Conservation (phyloP, 2,888 invertebrate species). For the Gandaritis pyraliata region DNA sequence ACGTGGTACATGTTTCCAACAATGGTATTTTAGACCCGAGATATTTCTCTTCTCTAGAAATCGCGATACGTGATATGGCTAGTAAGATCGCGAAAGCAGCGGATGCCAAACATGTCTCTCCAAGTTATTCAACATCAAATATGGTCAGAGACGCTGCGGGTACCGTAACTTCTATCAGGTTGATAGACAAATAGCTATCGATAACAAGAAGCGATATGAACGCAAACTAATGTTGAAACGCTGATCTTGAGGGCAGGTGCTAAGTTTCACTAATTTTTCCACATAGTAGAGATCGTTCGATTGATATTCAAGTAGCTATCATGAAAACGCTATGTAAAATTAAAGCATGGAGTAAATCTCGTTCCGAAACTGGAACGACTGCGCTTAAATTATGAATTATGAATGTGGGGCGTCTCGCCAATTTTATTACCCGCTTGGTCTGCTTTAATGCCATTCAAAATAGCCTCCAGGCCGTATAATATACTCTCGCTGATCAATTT, state of each 20-base stretch:
- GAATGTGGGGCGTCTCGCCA: conserved; percentile 54
- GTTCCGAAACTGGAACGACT: conserved; percentile 46
- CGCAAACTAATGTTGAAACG: conserved; percentile 7
- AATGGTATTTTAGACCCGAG: conserved; percentile 60
- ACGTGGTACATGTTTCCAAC: conserved; percentile 49
- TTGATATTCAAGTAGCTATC: background rate
- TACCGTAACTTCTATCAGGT: conserved; percentile 44
- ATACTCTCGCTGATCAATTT: conserved; percentile 27
- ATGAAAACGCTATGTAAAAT: conserved; percentile 16
- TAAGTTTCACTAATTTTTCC: conserved; percentile 5
- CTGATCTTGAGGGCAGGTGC: conserved; percentile 4
- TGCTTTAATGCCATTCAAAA: conserved; percentile 50
- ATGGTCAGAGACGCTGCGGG: conserved; percentile 60
- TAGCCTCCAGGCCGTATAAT: conserved; percentile 42
- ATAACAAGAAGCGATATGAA: conserved; percentile 22
- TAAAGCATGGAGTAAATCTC: conserved; percentile 41
- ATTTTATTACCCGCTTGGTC: conserved; percentile 49
- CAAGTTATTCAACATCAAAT: conserved; percentile 55
- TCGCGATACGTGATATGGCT: conserved; percentile 63
- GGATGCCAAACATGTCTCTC: conserved; percentile 58
- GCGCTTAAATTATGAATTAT: conserved; percentile 57
- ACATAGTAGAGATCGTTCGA: conserved; percentile 4
- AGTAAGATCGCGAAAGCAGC: conserved; percentile 55
- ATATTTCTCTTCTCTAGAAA: conserved; percentile 60
- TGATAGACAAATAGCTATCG: conserved; percentile 34